Conservation (phyloP, 2,797 vertebrate species). For the Emys orbicularis region DNA sequence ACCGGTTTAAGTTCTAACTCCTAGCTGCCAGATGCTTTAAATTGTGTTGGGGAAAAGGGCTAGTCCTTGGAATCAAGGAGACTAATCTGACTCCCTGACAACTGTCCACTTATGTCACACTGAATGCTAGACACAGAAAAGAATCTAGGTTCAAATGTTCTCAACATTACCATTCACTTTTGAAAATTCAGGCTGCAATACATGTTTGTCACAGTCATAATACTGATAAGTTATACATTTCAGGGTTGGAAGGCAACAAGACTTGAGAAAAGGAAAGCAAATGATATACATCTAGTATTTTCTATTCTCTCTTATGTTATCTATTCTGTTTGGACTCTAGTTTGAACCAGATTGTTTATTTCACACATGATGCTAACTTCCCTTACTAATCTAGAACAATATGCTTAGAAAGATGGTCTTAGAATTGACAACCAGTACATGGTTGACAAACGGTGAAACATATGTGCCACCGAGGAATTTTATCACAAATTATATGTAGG, state of each 20-base stretch:
- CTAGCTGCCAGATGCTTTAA: background rate
- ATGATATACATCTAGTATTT: background rate
- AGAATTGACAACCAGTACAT: background rate
- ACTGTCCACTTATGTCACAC: background rate
- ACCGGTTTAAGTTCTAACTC: background rate
- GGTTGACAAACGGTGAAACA: background rate
- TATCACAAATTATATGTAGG: background rate
- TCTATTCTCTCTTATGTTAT: background rate
- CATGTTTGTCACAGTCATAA: background rate
- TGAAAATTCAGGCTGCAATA: background rate
- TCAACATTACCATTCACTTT: background rate
- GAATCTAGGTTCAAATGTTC: background rate
- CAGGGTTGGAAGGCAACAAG: background rate
- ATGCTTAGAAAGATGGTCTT: background rate
- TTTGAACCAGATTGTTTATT: background rate
- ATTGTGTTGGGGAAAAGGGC: background rate
- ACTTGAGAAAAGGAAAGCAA: background rate
- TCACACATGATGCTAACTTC: fast-evolving
- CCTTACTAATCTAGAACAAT: background rate
- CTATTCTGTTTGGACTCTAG: background rate
- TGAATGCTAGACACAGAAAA: background rate
- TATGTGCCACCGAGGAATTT: background rate
- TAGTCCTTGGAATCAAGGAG: background rate
- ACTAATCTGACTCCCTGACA: background rate
- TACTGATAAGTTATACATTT: background rate